Base-by-base conservation (phyloP, 2,888 invertebrate species). In the Tachina grossa region DNA sequence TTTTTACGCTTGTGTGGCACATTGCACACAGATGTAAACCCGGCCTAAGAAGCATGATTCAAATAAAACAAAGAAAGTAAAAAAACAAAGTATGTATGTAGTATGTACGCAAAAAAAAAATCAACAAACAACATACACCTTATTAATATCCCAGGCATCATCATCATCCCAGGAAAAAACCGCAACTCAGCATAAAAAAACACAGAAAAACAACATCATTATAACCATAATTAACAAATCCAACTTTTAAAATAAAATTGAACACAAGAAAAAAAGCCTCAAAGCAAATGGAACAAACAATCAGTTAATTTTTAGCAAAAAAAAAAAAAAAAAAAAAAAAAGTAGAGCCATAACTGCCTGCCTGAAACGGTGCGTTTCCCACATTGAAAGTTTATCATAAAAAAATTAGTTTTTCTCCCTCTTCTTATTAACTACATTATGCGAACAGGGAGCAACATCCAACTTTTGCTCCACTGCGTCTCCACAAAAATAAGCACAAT, bases 131-230 rank as follows among this genome's bases (percentile, higher is more conserved):
- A 53, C 69, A 80, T 41, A 72, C 45, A 80, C 72, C 71, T 71
- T 47, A 79, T 57, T 55, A 72, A 79, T 72, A 72, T 65, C 55
- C 63, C 63, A 80, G 72, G 31, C 65, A 72, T 55, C 68, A 68
- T 55, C 68, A 68, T 45, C 22, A 65, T 14, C n/a, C 45, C 39
- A 53, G 43, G 11, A 69, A 59, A 39, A 75, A 71, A 63, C 22
- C 68, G 39, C 72, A 72, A 57, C 14, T 19, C 41, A 63, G 16
- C 16, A 72, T 45, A 47, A 51, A 72, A 63, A 53, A 69, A 61
- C 45, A 69, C 16, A 57, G 14, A 69, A 45, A 39, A 66, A 49
- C 43, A 72, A 61, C 71, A 86, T 61, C 81, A 78, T 77, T 63
- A 39, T 55, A 45, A 16, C 22, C 68, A 81, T 55, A 77, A 77